These are phyloP conservation scores for Stenodera caucasica DNA, from an alignment of 2,888 invertebrate species.

Conservation along the genomic window DNA sequence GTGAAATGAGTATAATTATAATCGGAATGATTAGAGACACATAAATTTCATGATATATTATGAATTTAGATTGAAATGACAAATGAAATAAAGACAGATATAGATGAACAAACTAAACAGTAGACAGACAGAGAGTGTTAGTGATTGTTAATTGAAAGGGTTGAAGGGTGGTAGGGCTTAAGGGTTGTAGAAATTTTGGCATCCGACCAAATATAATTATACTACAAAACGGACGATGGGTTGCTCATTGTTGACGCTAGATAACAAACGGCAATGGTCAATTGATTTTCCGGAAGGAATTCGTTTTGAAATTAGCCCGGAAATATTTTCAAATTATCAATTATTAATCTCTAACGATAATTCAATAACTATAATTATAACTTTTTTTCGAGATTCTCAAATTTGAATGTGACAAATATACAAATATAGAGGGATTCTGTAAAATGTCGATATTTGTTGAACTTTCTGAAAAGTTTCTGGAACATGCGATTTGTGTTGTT, in stretches of 20 bases:
- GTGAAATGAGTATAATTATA: slow-evolving; percentile 45
- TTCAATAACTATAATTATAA: too few relatives aligned
- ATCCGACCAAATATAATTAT: slow-evolving; percentile 26
- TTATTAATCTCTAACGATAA: too few relatives aligned
- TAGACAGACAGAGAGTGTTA: not conserved
- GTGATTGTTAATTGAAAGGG: slow-evolving; percentile 4
- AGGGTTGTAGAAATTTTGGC: slow-evolving; percentile 23
- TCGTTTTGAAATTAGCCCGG: not conserved
- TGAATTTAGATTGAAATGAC: slow-evolving; percentile 33
- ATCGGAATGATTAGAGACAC: slow-evolving; percentile 37
- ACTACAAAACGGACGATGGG: not conserved
- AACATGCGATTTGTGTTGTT: too few relatives aligned
- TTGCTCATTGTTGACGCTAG: slow-evolving; percentile 21
- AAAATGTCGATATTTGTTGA: too few relatives aligned
- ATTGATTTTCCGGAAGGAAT: slow-evolving; percentile 5
- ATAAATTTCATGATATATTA: slow-evolving; percentile 39
- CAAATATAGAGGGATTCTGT: too few relatives aligned
- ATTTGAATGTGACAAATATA: too few relatives aligned
- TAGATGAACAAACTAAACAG: not conserved
- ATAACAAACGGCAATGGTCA: slow-evolving; percentile 4
- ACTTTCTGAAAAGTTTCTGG: too few relatives aligned
- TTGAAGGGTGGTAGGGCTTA: not conserved
- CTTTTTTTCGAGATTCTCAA: too few relatives aligned
- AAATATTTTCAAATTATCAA: not conserved
- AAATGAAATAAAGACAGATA: not conserved